phyloP scores from a whole-genome alignment of 2,797 vertebrate species.

The Pangasius mekongensis region DNA sequence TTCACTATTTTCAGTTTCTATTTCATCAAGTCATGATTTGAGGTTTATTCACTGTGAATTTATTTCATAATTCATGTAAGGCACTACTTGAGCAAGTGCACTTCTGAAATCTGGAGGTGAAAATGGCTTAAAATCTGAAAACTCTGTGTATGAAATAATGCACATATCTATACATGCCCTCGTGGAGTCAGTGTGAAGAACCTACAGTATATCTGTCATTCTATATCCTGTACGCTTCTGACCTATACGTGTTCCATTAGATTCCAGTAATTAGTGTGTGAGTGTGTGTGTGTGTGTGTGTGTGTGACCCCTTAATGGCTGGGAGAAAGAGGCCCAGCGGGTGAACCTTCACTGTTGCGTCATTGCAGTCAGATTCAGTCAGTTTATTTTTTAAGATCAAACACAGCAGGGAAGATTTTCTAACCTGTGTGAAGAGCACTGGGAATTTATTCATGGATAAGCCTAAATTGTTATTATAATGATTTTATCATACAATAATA shows the following conservation, averaged over 20 bases:
- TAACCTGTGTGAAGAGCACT: background rate
- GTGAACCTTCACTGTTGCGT: constrained; percentile 31
- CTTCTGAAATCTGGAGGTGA: background rate
- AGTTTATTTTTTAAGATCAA: background rate
- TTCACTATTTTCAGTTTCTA: background rate
- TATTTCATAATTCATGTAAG: background rate
- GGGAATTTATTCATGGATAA: background rate
- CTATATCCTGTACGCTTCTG: background rate
- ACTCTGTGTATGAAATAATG: background rate
- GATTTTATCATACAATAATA: background rate
- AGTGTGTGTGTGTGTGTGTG: constrained; percentile 44
- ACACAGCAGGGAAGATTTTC: background rate
- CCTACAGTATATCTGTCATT: background rate
- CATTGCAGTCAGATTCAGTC: constrained; percentile 32
- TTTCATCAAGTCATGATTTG: background rate
- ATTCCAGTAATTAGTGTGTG: constrained; percentile 68
- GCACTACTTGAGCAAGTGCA: background rate
- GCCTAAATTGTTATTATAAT: background rate
- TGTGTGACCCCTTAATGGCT: constrained; percentile 32
- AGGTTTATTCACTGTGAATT: background rate
- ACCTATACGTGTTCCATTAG: background rate
- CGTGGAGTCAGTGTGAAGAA: background rate
- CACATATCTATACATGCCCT: background rate
- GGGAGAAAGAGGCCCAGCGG: constrained; percentile 20
- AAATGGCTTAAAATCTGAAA: background rate